Evolutionary conservation across 1,140 invertebrate genomes (phyloP).

Genomic region (Sipha flava): DNA sequence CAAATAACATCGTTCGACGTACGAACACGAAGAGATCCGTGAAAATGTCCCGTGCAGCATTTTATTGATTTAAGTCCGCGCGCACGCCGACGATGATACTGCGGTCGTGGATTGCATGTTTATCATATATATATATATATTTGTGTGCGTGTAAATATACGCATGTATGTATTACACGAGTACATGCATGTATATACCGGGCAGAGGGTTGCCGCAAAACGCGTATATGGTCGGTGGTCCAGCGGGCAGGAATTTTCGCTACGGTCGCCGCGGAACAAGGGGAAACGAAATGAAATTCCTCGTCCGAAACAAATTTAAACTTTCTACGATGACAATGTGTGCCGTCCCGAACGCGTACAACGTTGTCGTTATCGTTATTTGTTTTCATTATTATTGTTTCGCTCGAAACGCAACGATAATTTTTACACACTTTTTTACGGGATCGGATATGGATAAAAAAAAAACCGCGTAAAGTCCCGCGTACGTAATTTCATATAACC

Average conservation of each 20-base stretch:
- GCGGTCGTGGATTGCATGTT: too few species aligned
- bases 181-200: too few species aligned
- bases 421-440: too few species aligned
- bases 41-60: background rate
- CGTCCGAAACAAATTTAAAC: slow-evolving; percentile 23
- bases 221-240: background rate
- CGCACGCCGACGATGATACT: background rate
- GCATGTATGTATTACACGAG: background rate
- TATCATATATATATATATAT: too few species aligned
- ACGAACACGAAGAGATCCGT: background rate
- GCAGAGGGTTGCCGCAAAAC: background rate
- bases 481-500: too few species aligned
- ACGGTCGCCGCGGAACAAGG: background rate
- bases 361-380: too few species aligned
- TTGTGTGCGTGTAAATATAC: background rate
- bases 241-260: slow-evolving; percentile 9
- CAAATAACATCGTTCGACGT: background rate
- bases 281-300: slow-evolving; percentile 10
- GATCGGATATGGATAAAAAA: too few species aligned
- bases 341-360: too few species aligned
- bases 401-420: too few species aligned
- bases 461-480: too few species aligned
- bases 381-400: too few species aligned
- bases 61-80: background rate
- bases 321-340: background rate